Conservation (phyloP, 1,140 invertebrate genomes). For the Vanessa tameamea region DNA sequence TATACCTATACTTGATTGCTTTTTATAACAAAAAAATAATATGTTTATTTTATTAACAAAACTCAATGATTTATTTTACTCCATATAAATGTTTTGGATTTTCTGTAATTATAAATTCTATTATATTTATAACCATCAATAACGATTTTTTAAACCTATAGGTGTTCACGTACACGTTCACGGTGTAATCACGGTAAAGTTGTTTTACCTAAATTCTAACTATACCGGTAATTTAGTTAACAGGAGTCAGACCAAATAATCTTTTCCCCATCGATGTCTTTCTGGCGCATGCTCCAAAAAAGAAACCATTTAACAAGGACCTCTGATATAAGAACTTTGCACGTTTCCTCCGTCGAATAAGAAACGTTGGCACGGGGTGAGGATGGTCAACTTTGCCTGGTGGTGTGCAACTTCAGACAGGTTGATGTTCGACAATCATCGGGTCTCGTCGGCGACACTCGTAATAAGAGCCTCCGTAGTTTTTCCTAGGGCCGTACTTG, state of each 20-base stretch:
- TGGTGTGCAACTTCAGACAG: conserved; percentile 49
- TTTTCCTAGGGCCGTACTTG: conserved; percentile 44
- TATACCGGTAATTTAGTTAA: conserved; percentile 23
- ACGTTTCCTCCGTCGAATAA: conserved; percentile 22
- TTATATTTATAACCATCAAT: no score
- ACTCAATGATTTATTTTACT: no score
- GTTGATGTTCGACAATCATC: conserved; percentile 43
- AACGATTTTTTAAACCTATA: no score
- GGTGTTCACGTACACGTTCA: neutral
- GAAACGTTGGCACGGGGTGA: conserved; percentile 17
- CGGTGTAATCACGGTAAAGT: no score
- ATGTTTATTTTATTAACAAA: no score
- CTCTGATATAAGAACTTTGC: conserved; percentile 19
- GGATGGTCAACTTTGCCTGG: conserved; percentile 31
- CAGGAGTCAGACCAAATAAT: conserved; percentile 25
- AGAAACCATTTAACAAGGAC: conserved; percentile 30
- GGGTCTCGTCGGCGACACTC: conserved; percentile 40
- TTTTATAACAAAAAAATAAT: no score
- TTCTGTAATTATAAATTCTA: no score
- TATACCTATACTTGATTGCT: no score
- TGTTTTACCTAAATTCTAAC: neutral
- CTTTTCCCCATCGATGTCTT: conserved; percentile 41
- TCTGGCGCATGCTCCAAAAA: conserved; percentile 37
- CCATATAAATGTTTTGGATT: no score
- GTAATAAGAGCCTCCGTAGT: conserved; percentile 43